Base-by-base conservation (phyloP, 1,140 invertebrate genomes). In the Drosophila pseudoobscura region DNA sequence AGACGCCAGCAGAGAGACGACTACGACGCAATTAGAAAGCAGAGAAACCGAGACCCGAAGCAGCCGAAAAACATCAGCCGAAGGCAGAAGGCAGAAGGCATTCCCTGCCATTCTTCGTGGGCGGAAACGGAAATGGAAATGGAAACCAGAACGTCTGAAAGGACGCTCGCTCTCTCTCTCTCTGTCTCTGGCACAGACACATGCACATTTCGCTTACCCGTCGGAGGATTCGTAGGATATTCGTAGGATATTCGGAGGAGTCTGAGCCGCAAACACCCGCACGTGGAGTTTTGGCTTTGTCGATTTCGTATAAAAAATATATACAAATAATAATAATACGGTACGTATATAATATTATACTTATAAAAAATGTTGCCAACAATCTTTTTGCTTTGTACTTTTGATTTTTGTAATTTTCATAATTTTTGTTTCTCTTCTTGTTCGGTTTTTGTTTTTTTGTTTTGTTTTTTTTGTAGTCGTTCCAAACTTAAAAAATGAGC, bases 361-460 rank as follows among this genome's bases (percentile, higher is more conserved):
- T 87, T 85, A 87, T 85, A 87, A 87, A 87, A 87, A 87, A 87
- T 87, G 83, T 87, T 88, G 83, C 82, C 82, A 87, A 87, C 82
- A 88, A 87, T 87, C 82, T 87, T 85, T 83, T 80, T 88, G 70
- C 78, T 87, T 87, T 87, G 82, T 87, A 87, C 82, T 87, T 87
- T 87, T 87, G 82, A 87, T 87, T 87, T 80, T 84, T 55, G 72
- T 85, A 72, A 77, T 39, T 39, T 61, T 68, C 54, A 54, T 74
- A 53, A 39, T 59, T 55, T 31, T 54, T 63, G 45, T 84, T 58
- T 52, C 45, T 43, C 41, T 46, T 66, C 65, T 56, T 35, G 11
- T 55, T 53, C 35, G 35, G 20, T 53, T 50, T 22, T 64, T 50
- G 4, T 46, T 60, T 11, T 13, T 39, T 11, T 24, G 4, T 24